Evolutionary conservation across 37 sponge, comb jelly and placozoan species (phyloP), one percentile per base, ranked within the genome.

Genomic region (Petrosia ficiformis): DNA sequence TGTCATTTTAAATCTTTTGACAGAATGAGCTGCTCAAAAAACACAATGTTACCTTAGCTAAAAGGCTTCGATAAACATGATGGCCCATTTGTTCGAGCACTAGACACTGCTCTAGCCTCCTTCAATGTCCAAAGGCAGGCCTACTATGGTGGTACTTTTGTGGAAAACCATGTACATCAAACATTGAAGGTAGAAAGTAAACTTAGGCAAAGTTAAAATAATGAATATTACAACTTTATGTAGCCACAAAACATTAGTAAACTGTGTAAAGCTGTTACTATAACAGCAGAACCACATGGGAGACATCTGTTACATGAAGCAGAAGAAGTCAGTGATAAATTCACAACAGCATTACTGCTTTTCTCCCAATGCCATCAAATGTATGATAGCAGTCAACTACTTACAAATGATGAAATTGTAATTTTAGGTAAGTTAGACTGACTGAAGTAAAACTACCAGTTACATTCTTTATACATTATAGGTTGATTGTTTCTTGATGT

Each of bases 161-260:
- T 29, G 6, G 68, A 36, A 29, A 67, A 67, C 33, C 68, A 67
- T 67, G 68, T 29, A 31, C 68, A 67, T 29, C 29, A 3, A 34
- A 24, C 30, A 24, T 36, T 67, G 22, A 67, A 67, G 68, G 68
- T 67, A 67, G n/a, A n/a, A n/a, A n/a, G n/a, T n/a, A n/a, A n/a
- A n/a, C n/a, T n/a, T n/a, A n/a, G n/a, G n/a, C 61, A 28, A 59
- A 28, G 30, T 31, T 28, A 31, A 30, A 31, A 59, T 31, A 31
- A 59, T 30, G 61, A n/a, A n/a, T n/a, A n/a, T n/a, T n/a, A 19
- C 10, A 48, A 8, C 65, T 29, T 6, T 10, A 22, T 28, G 8
- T 16, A 48, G 54, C 16, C 54, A 19, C 14, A 19, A 10, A 48
- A 48, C 54, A 48, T 48, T 48, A 16, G 16, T 16, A 48, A 16